Percentiles rank a stretch among this genome's conserved stretches.
Conservation (phyloP, 2,113 vertebrate species). For the Dissostichus mawsoni region DNA sequence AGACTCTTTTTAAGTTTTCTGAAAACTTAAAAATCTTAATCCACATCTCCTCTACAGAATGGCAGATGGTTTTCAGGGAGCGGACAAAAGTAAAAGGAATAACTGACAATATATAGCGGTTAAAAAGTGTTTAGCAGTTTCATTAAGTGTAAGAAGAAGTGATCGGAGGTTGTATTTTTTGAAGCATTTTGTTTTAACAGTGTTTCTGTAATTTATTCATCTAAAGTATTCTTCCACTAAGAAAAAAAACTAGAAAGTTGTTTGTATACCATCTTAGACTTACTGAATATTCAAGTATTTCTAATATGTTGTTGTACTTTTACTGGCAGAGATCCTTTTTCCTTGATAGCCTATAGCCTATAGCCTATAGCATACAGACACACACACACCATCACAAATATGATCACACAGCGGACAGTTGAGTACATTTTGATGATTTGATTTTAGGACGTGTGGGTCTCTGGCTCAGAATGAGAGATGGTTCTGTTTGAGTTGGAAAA, state of each 20-base stretch:
- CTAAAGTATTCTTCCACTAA: neutral
- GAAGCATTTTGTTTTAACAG: neutral
- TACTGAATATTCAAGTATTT: neutral
- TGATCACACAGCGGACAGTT: neutral
- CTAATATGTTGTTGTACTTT: neutral
- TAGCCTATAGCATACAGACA: neutral
- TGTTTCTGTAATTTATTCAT: constrained; percentile 14
- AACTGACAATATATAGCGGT: neutral
- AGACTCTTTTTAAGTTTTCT: constrained; percentile 1
- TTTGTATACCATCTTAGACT: neutral
- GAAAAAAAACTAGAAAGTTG: neutral
- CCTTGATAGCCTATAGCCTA: neutral
- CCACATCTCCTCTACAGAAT: neutral
- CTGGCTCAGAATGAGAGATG: constrained; percentile 61
- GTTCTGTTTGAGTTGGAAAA: constrained; percentile 70
- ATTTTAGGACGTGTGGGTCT: constrained; percentile 37
- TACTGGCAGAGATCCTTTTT: neutral
- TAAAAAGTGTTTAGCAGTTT: neutral
- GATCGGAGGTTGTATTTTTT: neutral
- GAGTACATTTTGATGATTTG: constrained; percentile 23
- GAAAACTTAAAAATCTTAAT: neutral
- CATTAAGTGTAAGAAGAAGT: neutral
- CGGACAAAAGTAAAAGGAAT: constrained; percentile 20
- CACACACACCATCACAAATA: neutral
- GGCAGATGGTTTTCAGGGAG: neutral